phyloP scores from a whole-genome alignment of 2,113 vertebrate genomes.

The Montifringilla adamsi region DNA sequence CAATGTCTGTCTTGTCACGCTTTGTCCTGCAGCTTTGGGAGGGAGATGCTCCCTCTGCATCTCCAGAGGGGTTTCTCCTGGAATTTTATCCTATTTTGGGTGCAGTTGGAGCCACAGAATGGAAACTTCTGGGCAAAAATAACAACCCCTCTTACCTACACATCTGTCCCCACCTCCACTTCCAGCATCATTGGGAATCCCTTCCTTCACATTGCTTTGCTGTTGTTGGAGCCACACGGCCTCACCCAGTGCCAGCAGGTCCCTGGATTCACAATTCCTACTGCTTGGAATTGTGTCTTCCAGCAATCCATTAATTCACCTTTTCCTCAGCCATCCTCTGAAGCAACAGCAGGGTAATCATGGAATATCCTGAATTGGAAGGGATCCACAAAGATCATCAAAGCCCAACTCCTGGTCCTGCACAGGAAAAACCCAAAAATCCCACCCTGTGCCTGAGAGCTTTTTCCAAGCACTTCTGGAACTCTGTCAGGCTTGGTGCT shows the following conservation, averaged over 20 bases:
- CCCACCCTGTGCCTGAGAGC: neutral
- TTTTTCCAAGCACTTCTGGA: neutral
- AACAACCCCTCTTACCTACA: neutral
- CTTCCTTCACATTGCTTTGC: rapidly evolving
- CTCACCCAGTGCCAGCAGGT: neutral
- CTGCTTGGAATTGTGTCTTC: neutral
- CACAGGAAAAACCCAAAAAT: neutral
- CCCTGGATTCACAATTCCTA: neutral
- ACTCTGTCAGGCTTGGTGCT: neutral
- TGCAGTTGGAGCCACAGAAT: neutral
- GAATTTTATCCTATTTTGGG: neutral
- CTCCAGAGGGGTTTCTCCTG: neutral
- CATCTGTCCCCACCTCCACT: neutral
- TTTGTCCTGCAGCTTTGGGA: neutral
- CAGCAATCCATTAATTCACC: neutral
- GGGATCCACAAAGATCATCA: neutral
- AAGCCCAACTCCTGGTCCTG: neutral
- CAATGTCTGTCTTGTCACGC: neutral
- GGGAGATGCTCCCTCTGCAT: neutral
- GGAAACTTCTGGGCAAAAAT: neutral
- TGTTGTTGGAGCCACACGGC: neutral
- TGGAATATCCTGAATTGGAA: neutral
- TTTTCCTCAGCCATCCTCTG: neutral
- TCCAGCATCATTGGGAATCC: neutral
- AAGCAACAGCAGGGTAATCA: neutral